Percentiles rank a stretch among this genome's conserved stretches.
These are phyloP conservation scores for Sinelater perroti DNA, from an alignment of 2,888 invertebrate genomes.

Conservation along the genomic window DNA sequence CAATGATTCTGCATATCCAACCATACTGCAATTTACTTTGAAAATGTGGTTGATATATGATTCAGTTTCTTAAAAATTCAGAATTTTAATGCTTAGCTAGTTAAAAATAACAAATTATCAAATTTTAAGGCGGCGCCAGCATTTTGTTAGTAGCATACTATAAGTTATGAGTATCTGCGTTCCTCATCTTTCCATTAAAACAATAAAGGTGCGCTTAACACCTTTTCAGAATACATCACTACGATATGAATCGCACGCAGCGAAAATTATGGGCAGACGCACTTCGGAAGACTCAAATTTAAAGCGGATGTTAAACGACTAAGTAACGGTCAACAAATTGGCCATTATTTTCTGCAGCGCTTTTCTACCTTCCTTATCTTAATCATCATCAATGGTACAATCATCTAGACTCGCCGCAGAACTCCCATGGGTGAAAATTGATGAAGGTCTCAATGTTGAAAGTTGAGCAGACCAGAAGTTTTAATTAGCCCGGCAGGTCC, in stretches of 20 bases:
- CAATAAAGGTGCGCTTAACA: conserved; percentile 17
- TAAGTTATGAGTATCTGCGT: conserved; percentile 5
- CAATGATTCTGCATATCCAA: too few relatives aligned
- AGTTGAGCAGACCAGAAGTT: too few relatives aligned
- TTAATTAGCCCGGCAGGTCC: too few relatives aligned
- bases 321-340: conserved; percentile 10
- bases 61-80: too few relatives aligned
- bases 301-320: background rate
- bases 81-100: too few relatives aligned
- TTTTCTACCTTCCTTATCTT: background rate
- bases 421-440: too few relatives aligned
- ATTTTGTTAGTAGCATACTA: too few relatives aligned
- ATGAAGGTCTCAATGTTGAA: too few relatives aligned
- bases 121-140: too few relatives aligned
- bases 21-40: too few relatives aligned
- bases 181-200: conserved; percentile 11
- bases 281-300: conserved; percentile 10
- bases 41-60: too few relatives aligned
- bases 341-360: conserved; percentile 13
- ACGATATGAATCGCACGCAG: conserved; percentile 14
- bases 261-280: conserved; percentile 5
- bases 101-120: too few relatives aligned
- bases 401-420: conserved; percentile 22
- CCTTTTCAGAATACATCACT: conserved; percentile 22
- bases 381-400: conserved; percentile 18